These are phyloP conservation scores for Glyptemys insculpta DNA, from an alignment of 2,797 vertebrate species.

Conservation along the genomic window DNA sequence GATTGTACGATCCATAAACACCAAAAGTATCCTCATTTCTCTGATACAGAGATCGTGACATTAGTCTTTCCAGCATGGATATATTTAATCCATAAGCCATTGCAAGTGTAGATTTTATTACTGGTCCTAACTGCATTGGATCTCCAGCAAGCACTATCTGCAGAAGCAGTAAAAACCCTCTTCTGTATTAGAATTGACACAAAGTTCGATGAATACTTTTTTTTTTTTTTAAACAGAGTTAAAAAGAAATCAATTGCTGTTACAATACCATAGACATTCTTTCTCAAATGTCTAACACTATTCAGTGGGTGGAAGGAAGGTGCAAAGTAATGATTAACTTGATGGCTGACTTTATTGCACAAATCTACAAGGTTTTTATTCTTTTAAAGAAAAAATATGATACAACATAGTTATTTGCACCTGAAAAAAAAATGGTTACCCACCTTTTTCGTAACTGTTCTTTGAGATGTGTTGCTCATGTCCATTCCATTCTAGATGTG, in stretches of 20 bases:
- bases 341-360: background rate
- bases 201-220: background rate
- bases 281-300: background rate
- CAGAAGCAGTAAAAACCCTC: background rate
- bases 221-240: background rate
- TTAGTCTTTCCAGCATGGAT: slow-evolving; percentile 93
- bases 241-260: background rate
- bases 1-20: slow-evolving; percentile 89
- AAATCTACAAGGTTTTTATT: background rate
- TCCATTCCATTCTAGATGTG: too few species aligned
- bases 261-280: background rate
- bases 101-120: slow-evolving; percentile 91
- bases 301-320: background rate
- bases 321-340: background rate
- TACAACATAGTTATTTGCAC: background rate
- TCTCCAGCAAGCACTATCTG: slow-evolving; percentile 95
- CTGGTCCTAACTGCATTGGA: slow-evolving; percentile 93
- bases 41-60: slow-evolving; percentile 86
- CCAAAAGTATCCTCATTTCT: slow-evolving; percentile 83
- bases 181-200: background rate
- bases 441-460: too few species aligned
- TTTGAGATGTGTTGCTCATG: too few species aligned
- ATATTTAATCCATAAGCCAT: slow-evolving; percentile 87
- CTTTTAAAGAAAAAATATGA: background rate
- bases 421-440: background rate